A percentile compares a stretch with the other conserved stretches of the same genome.
Conservation (phyloP, 1,140 invertebrate genomes). For the Mya arenaria region DNA sequence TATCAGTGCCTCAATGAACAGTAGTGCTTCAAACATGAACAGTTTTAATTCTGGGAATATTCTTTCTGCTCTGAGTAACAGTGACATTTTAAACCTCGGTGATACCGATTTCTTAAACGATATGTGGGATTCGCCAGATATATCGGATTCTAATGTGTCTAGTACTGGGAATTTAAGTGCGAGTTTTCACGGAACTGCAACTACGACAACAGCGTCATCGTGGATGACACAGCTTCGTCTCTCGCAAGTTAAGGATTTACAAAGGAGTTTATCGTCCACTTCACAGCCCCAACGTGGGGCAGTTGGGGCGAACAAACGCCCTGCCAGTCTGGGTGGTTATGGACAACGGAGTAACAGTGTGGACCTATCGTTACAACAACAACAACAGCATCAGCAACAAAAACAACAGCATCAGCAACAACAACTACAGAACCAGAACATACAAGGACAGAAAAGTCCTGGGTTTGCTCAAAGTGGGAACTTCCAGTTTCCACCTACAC, state of each 20-base stretch:
- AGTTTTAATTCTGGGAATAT: conserved; percentile 29
- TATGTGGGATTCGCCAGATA: conserved; percentile 25
- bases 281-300: not conserved
- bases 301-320: conserved; percentile 12
- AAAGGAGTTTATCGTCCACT: conserved; percentile 46
- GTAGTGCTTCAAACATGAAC: no score
- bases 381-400: conserved; percentile 53
- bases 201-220: conserved; percentile 31
- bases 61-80: conserved; percentile 5
- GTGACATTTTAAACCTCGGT: no score
- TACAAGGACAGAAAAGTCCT: conserved; percentile 69
- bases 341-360: conserved; percentile 47
- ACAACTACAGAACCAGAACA: conserved; percentile 42
- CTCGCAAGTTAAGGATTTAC: not conserved
- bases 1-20: no score
- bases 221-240: not conserved
- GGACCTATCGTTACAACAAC: conserved; percentile 50
- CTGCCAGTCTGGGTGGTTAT: not conserved
- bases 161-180: conserved; percentile 15
- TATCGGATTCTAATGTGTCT: conserved; percentile 28
- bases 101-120: conserved; percentile 36
- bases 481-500: conserved; percentile 59
- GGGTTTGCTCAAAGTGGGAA: conserved; percentile 58
- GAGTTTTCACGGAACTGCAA: conserved; percentile 36
- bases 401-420: conserved; percentile 45